A percentile compares a stretch with the other conserved stretches of the same genome.
These are phyloP conservation scores for Phocoena phocoena DNA, from an alignment of 2,113 vertebrate genomes.

Conservation along the genomic window DNA sequence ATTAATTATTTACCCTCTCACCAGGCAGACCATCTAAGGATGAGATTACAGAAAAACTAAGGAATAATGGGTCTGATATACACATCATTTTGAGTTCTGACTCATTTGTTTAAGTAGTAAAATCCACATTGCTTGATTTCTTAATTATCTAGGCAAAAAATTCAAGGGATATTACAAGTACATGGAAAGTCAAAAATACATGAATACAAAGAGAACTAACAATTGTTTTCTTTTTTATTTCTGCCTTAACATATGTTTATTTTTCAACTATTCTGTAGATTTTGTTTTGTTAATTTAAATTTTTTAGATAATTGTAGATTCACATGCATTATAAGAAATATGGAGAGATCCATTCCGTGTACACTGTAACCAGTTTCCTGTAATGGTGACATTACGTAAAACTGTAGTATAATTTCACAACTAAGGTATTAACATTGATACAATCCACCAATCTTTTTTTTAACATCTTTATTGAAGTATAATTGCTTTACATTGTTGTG, in stretches of 20 bases:
- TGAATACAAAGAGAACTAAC: neutral
- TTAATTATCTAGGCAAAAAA: constrained; percentile 7
- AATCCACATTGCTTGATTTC: constrained; percentile 7
- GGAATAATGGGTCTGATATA: neutral
- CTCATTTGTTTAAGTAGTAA: neutral
- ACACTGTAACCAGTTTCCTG: neutral
- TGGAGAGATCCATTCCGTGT: neutral
- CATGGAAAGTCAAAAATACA: neutral
- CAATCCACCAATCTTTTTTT: neutral
- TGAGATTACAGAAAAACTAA: neutral
- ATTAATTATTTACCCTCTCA: constrained; percentile 1
- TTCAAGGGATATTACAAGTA: neutral
- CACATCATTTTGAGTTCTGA: neutral
- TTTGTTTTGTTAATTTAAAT: neutral
- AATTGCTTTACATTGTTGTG: too few species aligned
- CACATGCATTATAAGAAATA: neutral
- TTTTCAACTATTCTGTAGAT: constrained; percentile 28
- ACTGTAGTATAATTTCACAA: neutral
- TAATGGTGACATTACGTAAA: neutral
- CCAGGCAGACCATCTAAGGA: neutral
- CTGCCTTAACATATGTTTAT: neutral
- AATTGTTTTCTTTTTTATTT: neutral
- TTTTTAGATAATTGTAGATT: constrained; percentile 18
- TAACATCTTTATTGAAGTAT: too few species aligned
- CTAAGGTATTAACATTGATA: neutral